Evolutionary conservation across 2,797 vertebrate genomes (phyloP).

Genomic region (Naso thynnoides): DNA sequence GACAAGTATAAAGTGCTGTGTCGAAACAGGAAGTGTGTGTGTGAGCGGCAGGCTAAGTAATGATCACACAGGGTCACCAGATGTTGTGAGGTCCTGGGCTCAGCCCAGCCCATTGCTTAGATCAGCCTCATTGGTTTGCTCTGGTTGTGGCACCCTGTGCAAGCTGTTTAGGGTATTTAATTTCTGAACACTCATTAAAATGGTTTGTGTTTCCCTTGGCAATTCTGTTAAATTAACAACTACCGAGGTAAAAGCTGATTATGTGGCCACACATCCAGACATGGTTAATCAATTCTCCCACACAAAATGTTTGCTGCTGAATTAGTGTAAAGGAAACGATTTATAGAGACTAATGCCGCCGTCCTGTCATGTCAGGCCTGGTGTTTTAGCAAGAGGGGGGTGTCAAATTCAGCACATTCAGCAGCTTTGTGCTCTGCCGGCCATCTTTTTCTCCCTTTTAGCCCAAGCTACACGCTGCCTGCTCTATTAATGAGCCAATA

Average conservation of each 20-base stretch:
- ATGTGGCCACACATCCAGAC: conserved; percentile 87
- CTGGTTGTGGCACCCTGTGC: conserved; percentile 82
- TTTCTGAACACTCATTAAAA: conserved; percentile 90
- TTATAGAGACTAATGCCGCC: conserved; percentile 87
- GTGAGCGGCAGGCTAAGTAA: conserved; percentile 79
- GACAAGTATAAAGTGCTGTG: conserved; percentile 77
- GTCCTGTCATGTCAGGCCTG: conserved; percentile 88
- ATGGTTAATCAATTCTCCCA: conserved; percentile 87
- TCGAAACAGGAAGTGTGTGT: conserved; percentile 79
- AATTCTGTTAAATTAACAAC: conserved; percentile 89
- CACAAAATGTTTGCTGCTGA: conserved; percentile 85
- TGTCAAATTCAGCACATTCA: conserved; percentile 89
- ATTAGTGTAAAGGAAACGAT: conserved; percentile 87
- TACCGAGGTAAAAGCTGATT: conserved; percentile 88
- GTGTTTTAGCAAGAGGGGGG: conserved; percentile 87
- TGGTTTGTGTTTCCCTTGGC: conserved; percentile 89
- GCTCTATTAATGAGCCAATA: conserved; percentile 92
- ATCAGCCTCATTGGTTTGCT: conserved; percentile 87
- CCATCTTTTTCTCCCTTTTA: conserved; percentile 84
- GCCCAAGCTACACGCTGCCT: conserved; percentile 84
- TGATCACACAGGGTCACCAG: conserved; percentile 87
- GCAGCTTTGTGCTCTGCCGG: conserved; percentile 83
- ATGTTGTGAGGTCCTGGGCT: conserved; percentile 84
- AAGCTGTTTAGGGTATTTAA: conserved; percentile 89
- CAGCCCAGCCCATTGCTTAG: conserved; percentile 82